A percentile compares a stretch with the other conserved stretches of the same genome.
These are phyloP conservation scores for Apus apus DNA, from an alignment of 2,113 vertebrate genomes.

Conservation along the genomic window DNA sequence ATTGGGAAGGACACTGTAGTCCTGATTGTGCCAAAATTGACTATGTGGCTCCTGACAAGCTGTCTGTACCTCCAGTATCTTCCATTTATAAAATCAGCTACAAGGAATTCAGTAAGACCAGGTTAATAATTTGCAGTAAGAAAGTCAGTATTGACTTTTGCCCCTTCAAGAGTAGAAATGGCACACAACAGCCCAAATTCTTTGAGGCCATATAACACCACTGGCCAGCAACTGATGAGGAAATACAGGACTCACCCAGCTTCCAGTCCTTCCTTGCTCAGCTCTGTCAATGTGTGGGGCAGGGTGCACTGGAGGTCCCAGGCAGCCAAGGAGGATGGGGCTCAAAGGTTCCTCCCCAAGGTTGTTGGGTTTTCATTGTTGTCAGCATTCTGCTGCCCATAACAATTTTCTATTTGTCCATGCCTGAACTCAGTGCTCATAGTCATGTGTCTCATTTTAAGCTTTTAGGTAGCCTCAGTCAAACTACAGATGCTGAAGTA, in stretches of 20 bases:
- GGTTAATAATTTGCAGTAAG: background rate
- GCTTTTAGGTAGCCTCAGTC: background rate
- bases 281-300: rapidly evolving
- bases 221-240: background rate
- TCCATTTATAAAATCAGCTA: background rate
- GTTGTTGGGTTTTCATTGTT: background rate
- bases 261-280: background rate
- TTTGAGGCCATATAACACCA: background rate
- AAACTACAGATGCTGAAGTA: background rate
- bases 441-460: background rate
- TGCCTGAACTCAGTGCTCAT: background rate
- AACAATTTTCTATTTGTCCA: background rate
- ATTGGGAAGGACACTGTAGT: background rate
- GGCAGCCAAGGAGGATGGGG: background rate
- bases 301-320: background rate
- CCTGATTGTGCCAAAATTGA: background rate
- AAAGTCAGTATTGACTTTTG: background rate
- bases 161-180: background rate
- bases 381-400: background rate
- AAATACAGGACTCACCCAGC: background rate
- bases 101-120: background rate
- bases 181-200: background rate
- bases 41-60: background rate
- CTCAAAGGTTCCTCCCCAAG: background rate
- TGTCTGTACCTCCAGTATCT: background rate